Evolutionary conservation across 1,140 invertebrate species (phyloP).

Genomic region (Neodiprion virginianus): DNA sequence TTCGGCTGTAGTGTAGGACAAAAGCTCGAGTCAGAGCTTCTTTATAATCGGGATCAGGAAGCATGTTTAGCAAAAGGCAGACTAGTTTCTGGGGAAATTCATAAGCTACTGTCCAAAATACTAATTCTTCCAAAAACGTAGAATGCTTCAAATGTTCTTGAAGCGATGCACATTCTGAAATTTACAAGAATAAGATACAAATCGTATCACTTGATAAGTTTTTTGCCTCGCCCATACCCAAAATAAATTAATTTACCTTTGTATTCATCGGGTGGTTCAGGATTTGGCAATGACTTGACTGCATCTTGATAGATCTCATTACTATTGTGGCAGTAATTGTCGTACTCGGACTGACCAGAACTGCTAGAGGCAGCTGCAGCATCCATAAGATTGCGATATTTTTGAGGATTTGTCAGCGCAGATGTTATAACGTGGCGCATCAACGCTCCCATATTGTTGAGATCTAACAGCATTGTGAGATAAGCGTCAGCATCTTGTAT

Average conservation of each 20-base stretch:
- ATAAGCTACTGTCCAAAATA: slow-evolving; percentile 97
- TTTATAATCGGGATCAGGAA: slow-evolving; percentile 96
- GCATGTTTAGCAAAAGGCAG: slow-evolving; percentile 93
- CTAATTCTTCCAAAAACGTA: slow-evolving; percentile 92
- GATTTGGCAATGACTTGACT: slow-evolving; percentile 78
- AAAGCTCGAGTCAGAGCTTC: slow-evolving; percentile 93
- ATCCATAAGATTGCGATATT: slow-evolving; percentile 55
- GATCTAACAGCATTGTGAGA: slow-evolving; percentile 87
- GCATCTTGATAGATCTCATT: slow-evolving; percentile 82
- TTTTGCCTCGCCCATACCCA: neutral
- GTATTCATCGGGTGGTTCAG: slow-evolving; percentile 82
- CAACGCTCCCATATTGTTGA: slow-evolving; percentile 93
- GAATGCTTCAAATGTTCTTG: slow-evolving; percentile 81
- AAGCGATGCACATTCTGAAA: slow-evolving; percentile 77
- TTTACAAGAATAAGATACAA: slow-evolving; percentile 36
- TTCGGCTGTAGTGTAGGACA: slow-evolving; percentile 94
- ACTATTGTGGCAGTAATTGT: slow-evolving; percentile 76
- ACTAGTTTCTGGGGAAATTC: slow-evolving; percentile 98
- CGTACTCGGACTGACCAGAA: slow-evolving; percentile 66
- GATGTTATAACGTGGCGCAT: slow-evolving; percentile 93
- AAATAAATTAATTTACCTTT: slow-evolving; percentile 56
- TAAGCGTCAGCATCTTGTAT: slow-evolving; percentile 85
- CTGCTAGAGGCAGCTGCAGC: slow-evolving; percentile 22
- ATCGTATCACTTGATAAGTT: too few relatives aligned
- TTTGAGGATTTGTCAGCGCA: slow-evolving; percentile 84